These are phyloP conservation scores for Lycaena phlaeas DNA, from an alignment of 2,888 invertebrate species.

Conservation along the genomic window DNA sequence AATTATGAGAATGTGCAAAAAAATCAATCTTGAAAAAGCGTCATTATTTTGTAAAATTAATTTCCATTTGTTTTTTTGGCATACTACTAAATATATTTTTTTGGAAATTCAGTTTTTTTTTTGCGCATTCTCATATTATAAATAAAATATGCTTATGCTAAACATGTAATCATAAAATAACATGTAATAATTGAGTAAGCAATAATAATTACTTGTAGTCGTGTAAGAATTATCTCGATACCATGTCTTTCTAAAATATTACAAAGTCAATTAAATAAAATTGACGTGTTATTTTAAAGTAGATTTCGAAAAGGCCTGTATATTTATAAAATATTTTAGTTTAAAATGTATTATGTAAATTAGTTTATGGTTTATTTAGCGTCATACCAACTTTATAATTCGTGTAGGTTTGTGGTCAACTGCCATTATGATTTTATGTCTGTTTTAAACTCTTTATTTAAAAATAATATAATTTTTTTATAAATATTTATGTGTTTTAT, in stretches of 20 bases:
- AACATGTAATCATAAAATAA: constrained; percentile 29
- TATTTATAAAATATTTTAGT: constrained; percentile 45
- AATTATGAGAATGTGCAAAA: constrained; percentile 24
- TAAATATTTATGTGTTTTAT: constrained; percentile 25
- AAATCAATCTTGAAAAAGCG: neutral
- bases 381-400: constrained; percentile 31
- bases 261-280: constrained; percentile 15
- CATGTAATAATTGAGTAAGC: constrained; percentile 36
- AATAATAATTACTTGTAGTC: constrained; percentile 47
- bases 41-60: no score
- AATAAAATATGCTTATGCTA: constrained; percentile 21
- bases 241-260: no score
- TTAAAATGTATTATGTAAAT: constrained; percentile 25
- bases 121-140: constrained; percentile 17
- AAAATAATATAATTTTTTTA: constrained; percentile 56
- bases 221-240: constrained; percentile 29
- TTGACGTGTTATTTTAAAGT: constrained; percentile 2
- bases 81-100: no score
- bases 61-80: no score
- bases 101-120: no score
- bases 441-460: constrained; percentile 50
- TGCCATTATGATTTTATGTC: constrained; percentile 48
- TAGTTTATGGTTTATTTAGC: constrained; percentile 29
- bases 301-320: constrained; percentile 51
- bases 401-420: constrained; percentile 38